phyloP scores from a whole-genome alignment of 1,140 invertebrate genomes.

The Drosophila equinoxialis region DNA sequence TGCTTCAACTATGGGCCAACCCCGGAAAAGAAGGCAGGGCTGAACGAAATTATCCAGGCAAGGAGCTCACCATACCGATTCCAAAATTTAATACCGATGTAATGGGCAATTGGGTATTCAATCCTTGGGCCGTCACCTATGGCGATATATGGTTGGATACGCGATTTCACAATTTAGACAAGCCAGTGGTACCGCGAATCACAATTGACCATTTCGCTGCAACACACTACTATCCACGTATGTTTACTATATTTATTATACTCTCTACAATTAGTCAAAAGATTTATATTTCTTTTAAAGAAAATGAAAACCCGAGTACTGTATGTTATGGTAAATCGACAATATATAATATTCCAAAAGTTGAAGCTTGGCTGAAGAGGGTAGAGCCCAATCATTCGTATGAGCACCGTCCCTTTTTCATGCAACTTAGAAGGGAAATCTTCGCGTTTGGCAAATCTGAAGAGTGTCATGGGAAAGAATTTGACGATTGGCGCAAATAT shows the following conservation, averaged over 20 bases:
- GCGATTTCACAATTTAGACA: not conserved
- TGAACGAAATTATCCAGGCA: not conserved
- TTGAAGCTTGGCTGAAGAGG: not conserved
- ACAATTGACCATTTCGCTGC: not conserved
- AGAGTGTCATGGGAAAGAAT: not conserved
- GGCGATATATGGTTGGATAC: conserved; percentile 8
- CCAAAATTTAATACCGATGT: not conserved
- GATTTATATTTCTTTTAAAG: too few relatives aligned
- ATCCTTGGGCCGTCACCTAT: conserved; percentile 12
- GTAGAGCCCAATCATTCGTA: not conserved
- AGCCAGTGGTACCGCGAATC: not conserved
- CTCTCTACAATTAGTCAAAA: too few relatives aligned
- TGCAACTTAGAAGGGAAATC: not conserved
- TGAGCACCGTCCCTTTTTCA: not conserved
- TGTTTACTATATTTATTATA: too few relatives aligned
- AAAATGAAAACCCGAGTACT: not conserved
- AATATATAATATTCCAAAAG: conserved; percentile 1
- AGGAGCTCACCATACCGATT: conserved; percentile 1
- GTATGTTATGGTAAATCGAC: conserved; percentile 10
- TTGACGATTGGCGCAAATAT: not conserved
- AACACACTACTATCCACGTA: not conserved
- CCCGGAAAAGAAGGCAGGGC: not conserved
- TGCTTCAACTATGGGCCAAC: not conserved
- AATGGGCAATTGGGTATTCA: conserved; percentile 12
- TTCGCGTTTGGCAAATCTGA: not conserved